Base-by-base conservation (phyloP, 2,888 invertebrate genomes). In the Tortricodes alternella region DNA sequence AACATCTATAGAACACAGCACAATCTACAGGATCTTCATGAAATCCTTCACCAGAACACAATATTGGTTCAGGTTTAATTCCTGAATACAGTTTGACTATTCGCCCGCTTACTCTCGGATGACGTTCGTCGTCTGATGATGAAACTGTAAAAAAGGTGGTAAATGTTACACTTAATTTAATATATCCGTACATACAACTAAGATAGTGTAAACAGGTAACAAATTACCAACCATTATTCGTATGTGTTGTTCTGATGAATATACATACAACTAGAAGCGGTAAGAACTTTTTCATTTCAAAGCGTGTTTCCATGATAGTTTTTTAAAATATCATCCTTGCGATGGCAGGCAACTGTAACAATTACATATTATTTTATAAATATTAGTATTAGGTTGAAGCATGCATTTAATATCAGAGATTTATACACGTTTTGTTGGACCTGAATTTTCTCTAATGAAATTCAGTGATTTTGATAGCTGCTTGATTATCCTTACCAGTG, bases 1-100 rank as follows among this genome's bases (percentile, higher is more conserved):
- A 92, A 66, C 96, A 96, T 70, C 96, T 92, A 75, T 96, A 96
- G 83, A 96, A 96, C 48, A 92, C 85, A 44, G 91, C 89, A 73
- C 96, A 96, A 71, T 95, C 92, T n/a, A 76, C 74, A n/a, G 93
- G 92, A 75, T 96, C 95, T 1, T 92, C 91, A 74, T 93, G 92
- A 62, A 95, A 95, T 16, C 96, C 96, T 79, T 95, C 95, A 15
- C 89, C 82, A 2, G 83, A 81, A 70, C 96, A 96, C 23, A 83
- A 73, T 63, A 93, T 92, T 16, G 85, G 79, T 34, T 82, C 80
- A 1, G 81, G 81, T 61, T 74, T 77, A 7, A 62, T 58, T 9
- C 85, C 86, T 0, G 89, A 80, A 63, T 89, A 85, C 2, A 86
- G 53, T 63, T 87, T 89, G 0, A 88, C 81, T 61, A 85, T 82